Evolutionary conservation across 1,140 invertebrate genomes (phyloP).

Genomic region (Cydia amplana): DNA sequence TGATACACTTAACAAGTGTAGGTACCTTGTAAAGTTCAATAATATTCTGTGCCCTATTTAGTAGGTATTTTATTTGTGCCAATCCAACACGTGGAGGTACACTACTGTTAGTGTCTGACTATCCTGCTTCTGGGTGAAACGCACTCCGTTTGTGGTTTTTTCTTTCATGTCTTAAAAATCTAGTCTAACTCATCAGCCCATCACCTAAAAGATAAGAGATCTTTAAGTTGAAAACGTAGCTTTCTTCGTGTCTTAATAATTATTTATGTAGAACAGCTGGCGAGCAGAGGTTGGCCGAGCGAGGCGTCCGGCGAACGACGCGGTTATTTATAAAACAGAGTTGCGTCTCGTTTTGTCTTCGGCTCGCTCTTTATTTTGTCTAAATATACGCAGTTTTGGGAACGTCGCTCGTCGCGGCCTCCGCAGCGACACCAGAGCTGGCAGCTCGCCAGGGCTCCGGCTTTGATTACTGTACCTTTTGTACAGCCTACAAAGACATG

Average conservation of each 20-base stretch:
- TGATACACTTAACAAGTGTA: too few species aligned
- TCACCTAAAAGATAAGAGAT: not conserved
- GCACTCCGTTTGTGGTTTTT: not conserved
- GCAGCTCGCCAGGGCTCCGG: constrained; percentile 60
- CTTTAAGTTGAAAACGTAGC: constrained; percentile 44
- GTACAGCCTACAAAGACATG: constrained; percentile 47
- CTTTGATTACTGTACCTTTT: constrained; percentile 65
- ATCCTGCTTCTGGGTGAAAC: too few species aligned
- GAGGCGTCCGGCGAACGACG: constrained; percentile 73
- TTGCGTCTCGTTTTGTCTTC: constrained; percentile 78
- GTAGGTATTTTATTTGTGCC: too few species aligned
- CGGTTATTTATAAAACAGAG: constrained; percentile 78
- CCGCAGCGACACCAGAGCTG: constrained; percentile 67
- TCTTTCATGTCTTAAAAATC: not conserved
- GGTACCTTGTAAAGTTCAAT: too few species aligned
- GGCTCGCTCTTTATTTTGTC: constrained; percentile 78
- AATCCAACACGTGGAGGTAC: too few species aligned
- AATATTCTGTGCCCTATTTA: too few species aligned
- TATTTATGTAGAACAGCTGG: constrained; percentile 78
- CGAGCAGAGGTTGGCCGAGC: constrained; percentile 70
- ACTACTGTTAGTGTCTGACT: too few species aligned
- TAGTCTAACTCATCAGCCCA: not conserved
- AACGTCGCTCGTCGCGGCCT: constrained; percentile 70
- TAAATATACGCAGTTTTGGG: constrained; percentile 79
- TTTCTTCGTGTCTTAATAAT: constrained; percentile 76